Evolutionary conservation across 2,797 vertebrate species (phyloP), one percentile per base, ranked within the genome.

Genomic region (Sciurus vulgaris): DNA sequence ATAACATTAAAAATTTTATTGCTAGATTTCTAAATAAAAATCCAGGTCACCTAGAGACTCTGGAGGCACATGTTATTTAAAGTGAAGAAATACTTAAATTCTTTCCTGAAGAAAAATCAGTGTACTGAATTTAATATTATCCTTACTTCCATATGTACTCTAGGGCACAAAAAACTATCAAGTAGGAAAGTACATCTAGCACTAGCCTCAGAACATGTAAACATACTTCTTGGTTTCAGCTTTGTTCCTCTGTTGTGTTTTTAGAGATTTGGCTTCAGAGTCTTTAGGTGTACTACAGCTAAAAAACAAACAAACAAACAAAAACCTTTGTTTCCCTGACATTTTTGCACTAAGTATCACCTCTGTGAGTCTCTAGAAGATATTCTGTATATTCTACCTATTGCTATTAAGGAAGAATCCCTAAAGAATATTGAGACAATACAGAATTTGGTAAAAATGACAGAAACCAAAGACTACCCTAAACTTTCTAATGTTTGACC

Each of bases 1-100:
- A 56, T 82, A 86, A n/a, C 24, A 69, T 70, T 91, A 72, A 69
- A 59, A 20, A 83, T 70, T 82, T 67, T 95, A 76, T 91, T 74
- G 15, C 47, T 87, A 54, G 22, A 49, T 89, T 96, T 93, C n/a
- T 79, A 84, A 93, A 35, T 54, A 93, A 92, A 92, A 92, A 81
- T 92, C 24, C 15, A 87, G 14, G 33, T 33, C n/a, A 84, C 30
- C 35, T 41, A 84, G 44, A 92, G 33, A 67, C 35, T 94, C 47
- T 49, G 30, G 35, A 61, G 17, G 12, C 17, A 70, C 26, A 78
- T 59, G 1, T 82, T 95, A 94, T 93, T 88, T 95, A 74, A 92
- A 86, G 49, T 85, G 24, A 17, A 22, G 17, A 95, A 82, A 82
- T 26, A 47, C 13, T 81, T 81, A 70, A 83, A 79, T 69, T 10